Evolutionary conservation across 2,113 vertebrate species (phyloP).

Genomic region (Erpornis zantholeuca): DNA sequence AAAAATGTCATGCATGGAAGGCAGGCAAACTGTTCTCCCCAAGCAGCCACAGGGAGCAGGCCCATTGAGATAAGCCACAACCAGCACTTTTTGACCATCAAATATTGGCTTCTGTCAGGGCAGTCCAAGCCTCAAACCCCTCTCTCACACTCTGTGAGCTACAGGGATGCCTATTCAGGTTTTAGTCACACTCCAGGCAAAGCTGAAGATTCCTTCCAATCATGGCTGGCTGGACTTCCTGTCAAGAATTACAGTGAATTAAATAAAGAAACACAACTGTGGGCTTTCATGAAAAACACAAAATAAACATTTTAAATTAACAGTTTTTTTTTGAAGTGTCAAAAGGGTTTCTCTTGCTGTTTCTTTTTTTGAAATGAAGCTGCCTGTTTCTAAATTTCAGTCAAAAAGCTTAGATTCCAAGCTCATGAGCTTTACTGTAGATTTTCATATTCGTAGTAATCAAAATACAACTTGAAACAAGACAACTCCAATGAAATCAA

Average conservation of each 20-base stretch:
- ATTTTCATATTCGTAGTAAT: neutral
- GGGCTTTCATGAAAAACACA: neutral
- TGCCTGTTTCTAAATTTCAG: neutral
- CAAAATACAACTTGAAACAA: neutral
- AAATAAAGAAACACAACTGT: neutral
- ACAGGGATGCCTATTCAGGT: neutral
- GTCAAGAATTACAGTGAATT: neutral
- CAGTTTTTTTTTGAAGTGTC: neutral
- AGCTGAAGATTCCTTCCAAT: neutral
- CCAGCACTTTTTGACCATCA: neutral
- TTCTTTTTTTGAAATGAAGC: neutral
- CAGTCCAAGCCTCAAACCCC: neutral
- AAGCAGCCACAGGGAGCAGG: neutral
- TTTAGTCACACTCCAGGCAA: neutral
- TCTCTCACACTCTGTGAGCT: neutral
- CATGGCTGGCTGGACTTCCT: neutral
- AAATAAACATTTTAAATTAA: neutral
- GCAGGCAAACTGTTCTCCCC: neutral
- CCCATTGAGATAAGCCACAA: neutral
- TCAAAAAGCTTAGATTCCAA: neutral
- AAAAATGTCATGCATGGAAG: neutral
- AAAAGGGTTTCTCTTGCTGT: neutral
- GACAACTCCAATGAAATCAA: neutral
- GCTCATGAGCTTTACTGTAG: neutral
- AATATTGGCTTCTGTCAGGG: neutral